Base-by-base conservation (phyloP, 37 sponge, comb jelly and placozoan species). In the Corticium candelabrum region DNA sequence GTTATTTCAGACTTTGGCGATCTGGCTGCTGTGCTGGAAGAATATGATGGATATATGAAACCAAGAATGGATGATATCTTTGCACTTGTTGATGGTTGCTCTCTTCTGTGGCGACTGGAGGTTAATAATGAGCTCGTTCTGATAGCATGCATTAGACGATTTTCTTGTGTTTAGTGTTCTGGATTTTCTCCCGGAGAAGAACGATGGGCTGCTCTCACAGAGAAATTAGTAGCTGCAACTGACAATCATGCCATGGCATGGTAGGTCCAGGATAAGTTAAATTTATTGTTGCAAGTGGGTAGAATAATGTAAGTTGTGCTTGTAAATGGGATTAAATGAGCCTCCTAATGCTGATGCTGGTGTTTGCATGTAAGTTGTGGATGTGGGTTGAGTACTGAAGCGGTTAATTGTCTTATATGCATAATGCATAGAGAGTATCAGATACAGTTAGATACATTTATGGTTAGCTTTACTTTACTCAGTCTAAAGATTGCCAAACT, bases 31-130 rank as follows among this genome's bases (percentile, higher is more conserved):
- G 62, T 21, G 11, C 62, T 50, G 62, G 21, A 50, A 50, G 62
- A 50, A 21, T 50, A 50, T 50, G 62, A 50, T 50, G 21, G 15
- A 27, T 11, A 27, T 21, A 27, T 50, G 62, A 50, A 50, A 50
- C 11, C 21, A 21, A 50, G 21, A 50, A 21, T 50, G 62, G 21
- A 50, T 21, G 62, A 50, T 50, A 21, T 50, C 11, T 11, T 21
- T 27, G 62, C 15, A 11, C 21, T 50, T 50, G 62, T 50, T 21
- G 62, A 50, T 50, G 62, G 15, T 50, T 11, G 11, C 21, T 50
- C 62, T 50, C 62, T 50, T 50, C 62, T 50, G 62, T 50, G 62
- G 62, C 62, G 62, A 50, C 11, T 50, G 11, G 62, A 50, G 62
- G 62, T 50, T 27, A 50, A 21, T 50, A 27, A 27, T 50, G 11